These are phyloP conservation scores for Pagetopsis macropterus DNA, from an alignment of 2,797 vertebrate genomes.

Conservation along the genomic window DNA sequence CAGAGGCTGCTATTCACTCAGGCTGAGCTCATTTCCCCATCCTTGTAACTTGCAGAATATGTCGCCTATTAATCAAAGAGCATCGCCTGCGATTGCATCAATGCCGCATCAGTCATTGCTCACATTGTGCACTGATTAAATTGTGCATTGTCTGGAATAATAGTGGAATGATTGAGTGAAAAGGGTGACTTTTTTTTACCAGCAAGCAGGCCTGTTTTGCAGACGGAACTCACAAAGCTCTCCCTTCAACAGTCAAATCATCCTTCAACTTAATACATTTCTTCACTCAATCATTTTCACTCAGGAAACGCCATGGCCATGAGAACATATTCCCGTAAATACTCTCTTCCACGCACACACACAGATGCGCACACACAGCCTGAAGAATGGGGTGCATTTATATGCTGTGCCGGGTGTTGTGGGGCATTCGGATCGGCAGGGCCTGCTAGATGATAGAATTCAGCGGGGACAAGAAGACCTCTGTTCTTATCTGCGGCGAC, in stretches of 20 bases:
- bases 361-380: slow-evolving; percentile 34
- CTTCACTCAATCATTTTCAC: slow-evolving; percentile 43
- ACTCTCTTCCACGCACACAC: slow-evolving; percentile 25
- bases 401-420: slow-evolving; percentile 83
- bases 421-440: slow-evolving; percentile 77
- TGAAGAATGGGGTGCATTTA: slow-evolving; percentile 85
- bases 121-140: neutral
- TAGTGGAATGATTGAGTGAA: neutral
- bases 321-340: slow-evolving; percentile 69
- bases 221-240: slow-evolving; percentile 41
- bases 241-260: slow-evolving; percentile 43
- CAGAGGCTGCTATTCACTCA: slow-evolving; percentile 62
- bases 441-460: slow-evolving; percentile 81
- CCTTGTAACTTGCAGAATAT: slow-evolving; percentile 36
- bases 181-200: slow-evolving; percentile 5
- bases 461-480: slow-evolving; percentile 85
- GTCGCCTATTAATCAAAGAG: slow-evolving; percentile 28
- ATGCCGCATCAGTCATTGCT: neutral
- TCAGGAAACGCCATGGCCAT: slow-evolving; percentile 65
- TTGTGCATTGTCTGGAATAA: slow-evolving; percentile 1
- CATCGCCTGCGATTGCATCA: neutral
- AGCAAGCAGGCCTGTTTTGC: slow-evolving; percentile 10
- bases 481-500: slow-evolving; percentile 80
- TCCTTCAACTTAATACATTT: slow-evolving; percentile 52
- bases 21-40: slow-evolving; percentile 30